Conservation (phyloP, 2,797 vertebrate genomes). For the Poecilia gillii region DNA sequence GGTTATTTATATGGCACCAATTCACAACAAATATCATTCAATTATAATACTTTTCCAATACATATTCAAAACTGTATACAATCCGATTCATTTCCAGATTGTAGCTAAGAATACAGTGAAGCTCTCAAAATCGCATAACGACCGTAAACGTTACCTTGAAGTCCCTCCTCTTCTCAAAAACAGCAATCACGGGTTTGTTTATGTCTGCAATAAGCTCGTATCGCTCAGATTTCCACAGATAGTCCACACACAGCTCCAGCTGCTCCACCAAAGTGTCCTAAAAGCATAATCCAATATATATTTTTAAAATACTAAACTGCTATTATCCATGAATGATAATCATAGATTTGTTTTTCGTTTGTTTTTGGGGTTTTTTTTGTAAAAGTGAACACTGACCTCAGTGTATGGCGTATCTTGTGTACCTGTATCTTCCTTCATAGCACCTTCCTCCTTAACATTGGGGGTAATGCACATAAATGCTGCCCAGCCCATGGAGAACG, state of each 20-base stretch:
- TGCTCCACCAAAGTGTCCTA: conserved; percentile 96
- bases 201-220: conserved; percentile 97
- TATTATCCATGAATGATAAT: background rate
- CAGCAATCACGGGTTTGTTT: conserved; percentile 96
- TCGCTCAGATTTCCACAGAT: conserved; percentile 97
- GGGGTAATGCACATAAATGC: conserved; percentile 96
- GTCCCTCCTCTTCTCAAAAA: conserved; percentile 96
- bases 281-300: background rate
- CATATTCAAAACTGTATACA: background rate
- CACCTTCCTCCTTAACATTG: conserved; percentile 97
- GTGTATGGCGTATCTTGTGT: conserved; percentile 98
- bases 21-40: background rate
- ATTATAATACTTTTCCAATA: background rate
- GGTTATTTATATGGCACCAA: background rate
- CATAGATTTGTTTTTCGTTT: background rate
- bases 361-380: background rate
- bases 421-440: conserved; percentile 98
- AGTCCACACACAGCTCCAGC: conserved; percentile 94
- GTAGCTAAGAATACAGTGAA: background rate
- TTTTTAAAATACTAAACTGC: background rate
- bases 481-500: conserved; percentile 97
- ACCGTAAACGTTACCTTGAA: conserved; percentile 86
- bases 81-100: background rate
- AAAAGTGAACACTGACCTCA: conserved; percentile 81
- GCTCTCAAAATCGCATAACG: background rate